Percentiles rank a stretch among this genome's conserved stretches.
phyloP scores from a whole-genome alignment of 2,113 vertebrate species.

The Cephalopterus ornatus region DNA sequence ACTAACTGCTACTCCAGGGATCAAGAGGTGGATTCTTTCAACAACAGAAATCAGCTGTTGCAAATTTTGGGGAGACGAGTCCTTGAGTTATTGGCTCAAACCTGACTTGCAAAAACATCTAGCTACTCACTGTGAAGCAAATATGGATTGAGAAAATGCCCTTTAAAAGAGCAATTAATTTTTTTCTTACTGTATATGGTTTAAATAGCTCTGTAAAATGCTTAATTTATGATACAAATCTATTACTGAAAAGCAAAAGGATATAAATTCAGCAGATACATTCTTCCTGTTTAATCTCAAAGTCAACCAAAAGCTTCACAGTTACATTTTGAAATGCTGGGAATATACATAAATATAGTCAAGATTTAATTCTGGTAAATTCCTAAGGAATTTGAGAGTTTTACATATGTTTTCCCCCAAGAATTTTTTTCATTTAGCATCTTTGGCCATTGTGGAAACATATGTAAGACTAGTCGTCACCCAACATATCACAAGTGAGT shows the following conservation, averaged over 20 bases:
- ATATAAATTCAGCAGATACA: not conserved
- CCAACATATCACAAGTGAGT: not conserved
- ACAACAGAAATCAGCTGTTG: not conserved
- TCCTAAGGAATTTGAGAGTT: not conserved
- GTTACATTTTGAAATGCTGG: not conserved
- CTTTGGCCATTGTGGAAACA: not conserved
- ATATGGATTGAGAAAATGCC: not conserved
- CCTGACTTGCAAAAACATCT: not conserved
- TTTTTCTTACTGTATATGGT: not conserved
- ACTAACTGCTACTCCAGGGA: not conserved
- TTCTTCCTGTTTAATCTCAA: not conserved
- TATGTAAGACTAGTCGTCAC: not conserved
- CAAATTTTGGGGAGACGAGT: not conserved
- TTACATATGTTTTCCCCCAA: not conserved
- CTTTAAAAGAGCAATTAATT: not conserved
- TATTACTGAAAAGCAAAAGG: not conserved
- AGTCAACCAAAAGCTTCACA: not conserved
- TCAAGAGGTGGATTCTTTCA: not conserved
- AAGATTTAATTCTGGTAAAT: not conserved
- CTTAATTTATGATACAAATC: not conserved
- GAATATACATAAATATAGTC: not conserved
- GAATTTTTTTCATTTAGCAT: not conserved
- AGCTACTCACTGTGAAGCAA: not conserved
- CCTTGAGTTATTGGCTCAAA: not conserved
- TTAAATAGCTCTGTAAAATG: not conserved